Evolutionary conservation across 2,797 vertebrate species (phyloP).

Genomic region (Galago senegalensis): DNA sequence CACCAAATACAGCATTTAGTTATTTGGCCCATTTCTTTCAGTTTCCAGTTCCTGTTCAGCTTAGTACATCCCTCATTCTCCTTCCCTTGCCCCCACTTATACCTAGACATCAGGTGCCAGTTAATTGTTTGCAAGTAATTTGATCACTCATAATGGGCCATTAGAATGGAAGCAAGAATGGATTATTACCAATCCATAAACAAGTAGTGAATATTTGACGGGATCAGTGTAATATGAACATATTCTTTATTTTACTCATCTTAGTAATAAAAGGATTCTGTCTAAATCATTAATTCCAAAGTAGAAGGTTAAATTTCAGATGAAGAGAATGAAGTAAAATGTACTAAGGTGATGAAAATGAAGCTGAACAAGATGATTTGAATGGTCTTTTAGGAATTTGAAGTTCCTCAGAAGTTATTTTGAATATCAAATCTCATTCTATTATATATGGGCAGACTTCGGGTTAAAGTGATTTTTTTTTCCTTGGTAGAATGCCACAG

Average conservation of each 20-base stretch:
- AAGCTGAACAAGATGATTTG: slow-evolving; percentile 8
- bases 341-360: slow-evolving; percentile 16
- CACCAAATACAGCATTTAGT: not conserved
- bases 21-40: not conserved
- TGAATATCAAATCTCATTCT: not conserved
- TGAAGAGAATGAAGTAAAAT: slow-evolving; percentile 34
- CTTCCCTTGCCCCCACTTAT: not conserved
- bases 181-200: not conserved
- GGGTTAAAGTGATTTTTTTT: slow-evolving; percentile 19
- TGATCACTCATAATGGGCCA: not conserved
- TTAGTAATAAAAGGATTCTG: not conserved
- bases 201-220: not conserved
- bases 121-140: not conserved
- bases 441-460: not conserved
- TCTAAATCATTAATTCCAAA: slow-evolving; percentile 7
- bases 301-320: slow-evolving; percentile 15
- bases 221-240: not conserved
- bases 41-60: not conserved
- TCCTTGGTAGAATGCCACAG: not conserved
- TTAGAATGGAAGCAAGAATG: not conserved
- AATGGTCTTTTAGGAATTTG: not conserved
- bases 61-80: not conserved
- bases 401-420: slow-evolving; percentile 21
- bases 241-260: not conserved
- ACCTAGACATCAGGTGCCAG: not conserved